Evolutionary conservation across 1,140 invertebrate species (phyloP), one percentile per base, ranked within the genome.

Genomic region (Micrasema longulum): DNA sequence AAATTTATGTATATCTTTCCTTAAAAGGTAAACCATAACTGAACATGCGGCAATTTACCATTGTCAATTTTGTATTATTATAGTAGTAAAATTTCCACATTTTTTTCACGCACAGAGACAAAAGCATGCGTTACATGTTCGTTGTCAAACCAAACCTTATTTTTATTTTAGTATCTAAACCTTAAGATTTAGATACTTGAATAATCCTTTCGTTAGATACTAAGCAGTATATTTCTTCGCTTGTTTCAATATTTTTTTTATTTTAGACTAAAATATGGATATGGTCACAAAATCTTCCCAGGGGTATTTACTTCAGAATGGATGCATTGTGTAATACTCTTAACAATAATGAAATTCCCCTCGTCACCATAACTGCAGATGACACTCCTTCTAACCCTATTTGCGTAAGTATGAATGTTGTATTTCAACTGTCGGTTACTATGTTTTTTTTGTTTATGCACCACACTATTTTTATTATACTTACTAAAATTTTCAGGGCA

Each of bases 351-450:
- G 86, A 89, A 77, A 89, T 94, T 43, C 93, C 93, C 22, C 68
- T 97, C 11, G 74, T 97, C 2, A 96, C 95, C 0, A 89, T 97
- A 55, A 95, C 95, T 1, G 88, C 88, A 12, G 88, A 87, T n/a
- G 85, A 90, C 72, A 82, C 84, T 11, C 77, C 81, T 12, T 78
- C 76, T 22, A 89, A 89, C 80, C 86, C 86, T 43, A 86, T 89
- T 65, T 80, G 84, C 73, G 89, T 89, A 78, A 78, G 53, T 57
- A n/a, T n/a, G n/a, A n/a, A n/a, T n/a, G n/a, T n/a, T n/a, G n/a
- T n/a, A n/a, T n/a, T n/a, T n/a, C n/a, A n/a, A n/a, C n/a, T n/a
- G 1, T n/a, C 1, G 5, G 1, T 41, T 41, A 1, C 10, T 11
- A 41, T 41, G 12, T 38, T 38, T 38, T 38, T 38, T 38, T 7